Evolutionary conservation across 2,888 invertebrate species (phyloP).

Genomic region (Platypus cylindrus): DNA sequence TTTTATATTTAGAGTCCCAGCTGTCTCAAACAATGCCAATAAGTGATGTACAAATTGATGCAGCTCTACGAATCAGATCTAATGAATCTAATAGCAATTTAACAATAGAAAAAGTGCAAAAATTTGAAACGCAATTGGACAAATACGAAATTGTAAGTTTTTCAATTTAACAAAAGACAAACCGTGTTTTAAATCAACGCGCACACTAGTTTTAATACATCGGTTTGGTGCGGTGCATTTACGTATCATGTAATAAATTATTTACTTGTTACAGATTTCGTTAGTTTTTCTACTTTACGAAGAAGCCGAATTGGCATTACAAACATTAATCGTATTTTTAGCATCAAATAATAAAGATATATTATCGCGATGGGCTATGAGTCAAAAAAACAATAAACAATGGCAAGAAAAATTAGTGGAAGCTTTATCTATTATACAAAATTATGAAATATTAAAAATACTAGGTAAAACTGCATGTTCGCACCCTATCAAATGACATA

Average conservation of each 20-base stretch:
- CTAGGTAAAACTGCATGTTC: constrained; percentile 14
- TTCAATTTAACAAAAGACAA: no score
- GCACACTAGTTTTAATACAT: no score
- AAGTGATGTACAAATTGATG: no score
- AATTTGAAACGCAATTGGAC: constrained; percentile 3
- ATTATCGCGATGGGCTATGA: constrained; percentile 25
- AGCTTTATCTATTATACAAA: constrained; percentile 39
- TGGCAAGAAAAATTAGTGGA: constrained; percentile 41
- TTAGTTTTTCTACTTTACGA: constrained; percentile 27
- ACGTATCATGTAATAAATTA: neutral
- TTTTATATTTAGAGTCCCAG: no score
- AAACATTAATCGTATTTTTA: constrained; percentile 17
- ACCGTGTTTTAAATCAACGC: no score
- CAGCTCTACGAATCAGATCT: constrained; percentile 1
- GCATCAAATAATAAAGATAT: constrained; percentile 15
- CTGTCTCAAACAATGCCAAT: no score
- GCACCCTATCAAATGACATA: neutral
- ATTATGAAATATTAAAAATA: constrained; percentile 24
- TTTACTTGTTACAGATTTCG: neutral
- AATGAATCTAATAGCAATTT: neutral
- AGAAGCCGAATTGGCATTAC: constrained; percentile 20
- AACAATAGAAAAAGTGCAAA: neutral
- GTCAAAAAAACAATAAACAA: constrained; percentile 17
- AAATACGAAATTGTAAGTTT: constrained; percentile 6
- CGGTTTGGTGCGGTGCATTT: no score